phyloP scores from a whole-genome alignment of 1,140 invertebrate species.

The Apis dorsata region DNA sequence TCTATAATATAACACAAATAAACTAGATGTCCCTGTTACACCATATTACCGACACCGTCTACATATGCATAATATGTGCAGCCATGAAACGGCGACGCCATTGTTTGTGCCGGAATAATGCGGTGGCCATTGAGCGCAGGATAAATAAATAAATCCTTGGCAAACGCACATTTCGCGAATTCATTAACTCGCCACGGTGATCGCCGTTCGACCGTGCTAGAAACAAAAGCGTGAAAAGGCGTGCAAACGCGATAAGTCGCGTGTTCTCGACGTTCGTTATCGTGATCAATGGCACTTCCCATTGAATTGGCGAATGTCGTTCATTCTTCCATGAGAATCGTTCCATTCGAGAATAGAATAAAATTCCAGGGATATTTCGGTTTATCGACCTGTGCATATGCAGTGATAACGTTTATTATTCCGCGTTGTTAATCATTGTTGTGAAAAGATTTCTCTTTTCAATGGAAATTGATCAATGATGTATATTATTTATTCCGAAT shows the following conservation, averaged over 20 bases:
- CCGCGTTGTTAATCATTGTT: too few relatives aligned
- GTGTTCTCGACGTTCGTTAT: not conserved
- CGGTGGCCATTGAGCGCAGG: not conserved
- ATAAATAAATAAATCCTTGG: conserved; percentile 34
- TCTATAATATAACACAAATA: not conserved
- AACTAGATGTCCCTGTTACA: not conserved
- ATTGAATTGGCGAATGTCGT: too few relatives aligned
- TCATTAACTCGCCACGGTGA: not conserved
- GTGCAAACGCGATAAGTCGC: not conserved
- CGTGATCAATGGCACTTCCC: not conserved
- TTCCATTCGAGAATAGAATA: not conserved
- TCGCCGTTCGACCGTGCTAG: not conserved
- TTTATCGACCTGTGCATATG: too few relatives aligned
- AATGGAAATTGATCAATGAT: too few relatives aligned
- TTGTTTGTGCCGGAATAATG: conserved; percentile 28
- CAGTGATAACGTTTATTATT: too few relatives aligned
- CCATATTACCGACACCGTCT: not conserved
- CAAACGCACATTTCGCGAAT: not conserved
- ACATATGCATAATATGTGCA: not conserved
- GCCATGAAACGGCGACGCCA: not conserved
- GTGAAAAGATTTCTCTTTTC: too few relatives aligned
- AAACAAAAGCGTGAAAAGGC: conserved; percentile 1
- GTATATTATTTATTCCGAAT: too few relatives aligned
- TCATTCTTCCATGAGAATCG: too few relatives aligned
- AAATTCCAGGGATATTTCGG: not conserved